These are phyloP conservation scores for Melanchra persicariae DNA, from an alignment of 2,888 invertebrate species.

Conservation along the genomic window DNA sequence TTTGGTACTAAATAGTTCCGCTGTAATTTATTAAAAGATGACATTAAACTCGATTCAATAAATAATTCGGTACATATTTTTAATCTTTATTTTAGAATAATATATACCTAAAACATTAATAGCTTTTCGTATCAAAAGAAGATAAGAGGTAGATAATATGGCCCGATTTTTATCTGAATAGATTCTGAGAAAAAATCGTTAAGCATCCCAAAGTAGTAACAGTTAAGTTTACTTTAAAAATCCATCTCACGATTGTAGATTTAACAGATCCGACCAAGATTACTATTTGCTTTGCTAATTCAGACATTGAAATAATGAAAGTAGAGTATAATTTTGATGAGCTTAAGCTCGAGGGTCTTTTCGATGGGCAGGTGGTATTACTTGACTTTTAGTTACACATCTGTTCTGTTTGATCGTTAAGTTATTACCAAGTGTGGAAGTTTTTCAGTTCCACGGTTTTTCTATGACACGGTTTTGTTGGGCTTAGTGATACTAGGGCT, in stretches of 20 bases:
- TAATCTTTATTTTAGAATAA: neutral
- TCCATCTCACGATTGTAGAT: constrained; percentile 42
- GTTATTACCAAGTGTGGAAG: constrained; percentile 17
- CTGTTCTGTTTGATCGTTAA: constrained; percentile 61
- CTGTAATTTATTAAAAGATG: constrained; percentile 3
- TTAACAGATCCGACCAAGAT: constrained; percentile 41
- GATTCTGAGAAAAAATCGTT: constrained; percentile 23
- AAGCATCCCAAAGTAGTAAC: constrained; percentile 18
- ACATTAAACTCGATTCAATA: neutral
- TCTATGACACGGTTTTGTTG: neutral
- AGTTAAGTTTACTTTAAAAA: constrained; percentile 35
- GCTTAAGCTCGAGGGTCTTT: constrained; percentile 17
- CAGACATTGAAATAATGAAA: neutral
- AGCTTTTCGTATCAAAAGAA: neutral
- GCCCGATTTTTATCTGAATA: constrained; percentile 2
- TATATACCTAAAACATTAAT: neutral
- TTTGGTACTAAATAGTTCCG: neutral
- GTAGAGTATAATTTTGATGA: constrained; percentile 29
- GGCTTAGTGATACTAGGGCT: no score
- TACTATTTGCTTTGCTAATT: constrained; percentile 12
- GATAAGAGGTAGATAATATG: constrained; percentile 10
- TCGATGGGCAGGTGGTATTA: constrained; percentile 69
- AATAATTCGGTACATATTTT: neutral
- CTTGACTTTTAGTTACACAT: constrained; percentile 65
- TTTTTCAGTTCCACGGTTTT: constrained; percentile 19